Conservation (phyloP, 2,888 invertebrate species). For the Piscicola geometra region DNA sequence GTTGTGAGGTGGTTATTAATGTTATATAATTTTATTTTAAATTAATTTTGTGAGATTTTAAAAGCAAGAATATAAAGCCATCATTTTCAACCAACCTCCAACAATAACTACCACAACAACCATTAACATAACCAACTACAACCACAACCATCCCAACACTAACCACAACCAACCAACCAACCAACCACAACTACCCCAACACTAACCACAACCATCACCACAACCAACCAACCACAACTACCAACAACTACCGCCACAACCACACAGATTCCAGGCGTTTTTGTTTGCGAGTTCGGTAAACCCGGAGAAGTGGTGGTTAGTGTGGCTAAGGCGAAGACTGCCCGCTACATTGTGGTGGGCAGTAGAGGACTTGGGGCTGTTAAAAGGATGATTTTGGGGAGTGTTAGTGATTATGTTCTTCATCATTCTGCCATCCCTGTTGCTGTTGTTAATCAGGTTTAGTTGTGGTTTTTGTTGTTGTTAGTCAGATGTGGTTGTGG, state of each 20-base stretch:
- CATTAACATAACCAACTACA: too few relatives aligned
- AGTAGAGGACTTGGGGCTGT: slow-evolving; percentile 28
- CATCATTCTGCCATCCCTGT: slow-evolving; percentile 34
- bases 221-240: neutral
- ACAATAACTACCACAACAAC: too few relatives aligned
- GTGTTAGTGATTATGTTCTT: slow-evolving; percentile 34
- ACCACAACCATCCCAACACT: neutral
- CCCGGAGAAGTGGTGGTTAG: slow-evolving; percentile 17
- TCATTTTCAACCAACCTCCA: too few relatives aligned
- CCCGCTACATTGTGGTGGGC: slow-evolving; percentile 22
- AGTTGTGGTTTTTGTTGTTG: too few relatives aligned
- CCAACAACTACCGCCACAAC: too few relatives aligned
- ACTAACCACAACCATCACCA: neutral
- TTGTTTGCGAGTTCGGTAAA: slow-evolving; percentile 4
- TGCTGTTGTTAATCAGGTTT: slow-evolving; percentile 13
- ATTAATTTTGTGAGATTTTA: too few relatives aligned
- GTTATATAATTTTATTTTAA: too few relatives aligned
- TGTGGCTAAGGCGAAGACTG: slow-evolving; percentile 3
- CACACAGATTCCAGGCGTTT: neutral
- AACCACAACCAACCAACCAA: neutral
- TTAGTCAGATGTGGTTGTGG: too few relatives aligned
- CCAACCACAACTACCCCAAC: neutral
- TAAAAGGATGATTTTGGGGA: slow-evolving; percentile 26
- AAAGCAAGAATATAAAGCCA: too few relatives aligned
- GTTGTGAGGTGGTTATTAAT: too few relatives aligned